phyloP scores from a whole-genome alignment of 2,113 vertebrate genomes.

The Gadus chalcogrammus region DNA sequence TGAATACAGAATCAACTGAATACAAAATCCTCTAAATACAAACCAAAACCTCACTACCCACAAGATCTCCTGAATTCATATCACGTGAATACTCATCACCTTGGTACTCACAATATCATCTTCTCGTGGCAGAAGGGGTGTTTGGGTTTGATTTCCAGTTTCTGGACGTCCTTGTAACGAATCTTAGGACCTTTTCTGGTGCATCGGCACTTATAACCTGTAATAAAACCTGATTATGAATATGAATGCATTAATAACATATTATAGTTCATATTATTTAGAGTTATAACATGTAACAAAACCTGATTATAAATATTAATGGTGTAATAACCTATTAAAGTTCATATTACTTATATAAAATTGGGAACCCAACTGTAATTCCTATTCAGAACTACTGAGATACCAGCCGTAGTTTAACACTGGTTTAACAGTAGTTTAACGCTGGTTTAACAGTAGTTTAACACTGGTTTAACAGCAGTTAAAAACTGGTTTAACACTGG shows the following conservation, averaged over 20 bases:
- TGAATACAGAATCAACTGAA: no score
- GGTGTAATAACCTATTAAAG: neutral
- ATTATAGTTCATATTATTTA: neutral
- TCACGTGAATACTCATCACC: constrained; percentile 19
- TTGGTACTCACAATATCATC: constrained; percentile 92
- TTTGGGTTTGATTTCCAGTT: constrained; percentile 96
- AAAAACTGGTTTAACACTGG: no score
- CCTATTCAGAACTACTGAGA: no score
- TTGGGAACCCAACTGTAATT: no score
- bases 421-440: no score
- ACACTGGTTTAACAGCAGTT: no score
- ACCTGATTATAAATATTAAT: neutral
- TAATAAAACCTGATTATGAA: neutral
- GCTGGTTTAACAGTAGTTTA: no score
- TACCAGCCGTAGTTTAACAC: no score
- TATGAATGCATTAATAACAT: neutral
- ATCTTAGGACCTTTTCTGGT: constrained; percentile 97
- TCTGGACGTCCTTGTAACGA: constrained; percentile 93
- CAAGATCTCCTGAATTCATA: no score
- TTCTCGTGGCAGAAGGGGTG: constrained; percentile 96
- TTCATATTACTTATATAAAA: neutral
- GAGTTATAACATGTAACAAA: constrained; percentile 75
- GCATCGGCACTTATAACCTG: constrained; percentile 92
- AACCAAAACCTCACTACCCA: no score
- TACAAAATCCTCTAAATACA: no score